Conservation (phyloP, 37 sponge, comb jelly and placozoan genomes). For the Ianthella basta region DNA sequence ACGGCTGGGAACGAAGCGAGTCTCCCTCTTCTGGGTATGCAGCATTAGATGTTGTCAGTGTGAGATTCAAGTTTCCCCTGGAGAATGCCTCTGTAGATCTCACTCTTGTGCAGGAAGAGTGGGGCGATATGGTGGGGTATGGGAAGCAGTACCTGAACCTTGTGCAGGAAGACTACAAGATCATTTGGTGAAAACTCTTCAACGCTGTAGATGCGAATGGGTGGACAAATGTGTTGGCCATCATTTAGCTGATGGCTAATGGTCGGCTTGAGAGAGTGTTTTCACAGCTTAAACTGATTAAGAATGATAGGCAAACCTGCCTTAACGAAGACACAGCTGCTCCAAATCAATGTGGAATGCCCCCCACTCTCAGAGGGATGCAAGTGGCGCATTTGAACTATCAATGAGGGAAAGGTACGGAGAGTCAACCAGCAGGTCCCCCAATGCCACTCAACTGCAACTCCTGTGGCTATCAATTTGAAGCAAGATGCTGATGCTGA, state of each 20-base stretch:
- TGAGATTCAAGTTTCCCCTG: conserved; percentile 40
- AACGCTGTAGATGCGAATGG: conserved; percentile 37
- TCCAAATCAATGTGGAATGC: conserved; percentile 45
- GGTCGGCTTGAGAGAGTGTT: conserved; percentile 60
- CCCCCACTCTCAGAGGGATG: conserved; percentile 53
- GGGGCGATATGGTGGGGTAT: conserved; percentile 74
- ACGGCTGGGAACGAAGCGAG: conserved; percentile 70
- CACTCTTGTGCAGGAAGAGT: conserved; percentile 55
- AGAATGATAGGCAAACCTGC: conserved; percentile 13
- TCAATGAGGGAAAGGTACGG: conserved; percentile 17
- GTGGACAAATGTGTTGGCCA: conserved; percentile 59
- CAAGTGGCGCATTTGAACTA: conserved; percentile 34
- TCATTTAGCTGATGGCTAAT: conserved; percentile 73
- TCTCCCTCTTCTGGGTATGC: conserved; percentile 42
- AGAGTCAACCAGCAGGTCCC: not conserved
- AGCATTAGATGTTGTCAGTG: conserved; percentile 39
- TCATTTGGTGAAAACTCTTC: conserved; percentile 76
- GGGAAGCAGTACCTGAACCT: conserved; percentile 65
- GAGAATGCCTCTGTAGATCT: conserved; percentile 43
- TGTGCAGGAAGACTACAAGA: conserved; percentile 38
- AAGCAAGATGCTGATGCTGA: not conserved
- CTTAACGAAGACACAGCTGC: conserved; percentile 35
- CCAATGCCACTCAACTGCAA: too few species aligned
- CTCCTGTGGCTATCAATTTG: too few species aligned
- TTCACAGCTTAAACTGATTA: conserved; percentile 64